phyloP scores from a whole-genome alignment of 2,888 invertebrate genomes.

The Sarcophaga subvicina region DNA sequence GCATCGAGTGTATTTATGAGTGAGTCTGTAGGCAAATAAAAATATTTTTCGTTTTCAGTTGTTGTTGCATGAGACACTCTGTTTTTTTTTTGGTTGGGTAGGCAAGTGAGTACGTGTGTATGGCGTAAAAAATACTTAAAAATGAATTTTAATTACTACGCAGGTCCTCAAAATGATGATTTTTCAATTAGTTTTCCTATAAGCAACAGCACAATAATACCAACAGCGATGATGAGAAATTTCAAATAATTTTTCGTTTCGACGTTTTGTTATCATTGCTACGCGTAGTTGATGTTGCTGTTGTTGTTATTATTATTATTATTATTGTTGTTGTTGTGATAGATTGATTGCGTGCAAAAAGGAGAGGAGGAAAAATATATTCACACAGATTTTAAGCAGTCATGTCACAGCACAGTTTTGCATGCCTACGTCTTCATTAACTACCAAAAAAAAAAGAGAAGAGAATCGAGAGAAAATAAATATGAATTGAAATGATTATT shows the following conservation, averaged over 20 bases:
- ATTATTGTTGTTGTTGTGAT: neutral
- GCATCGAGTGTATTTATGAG: neutral
- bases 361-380: neutral
- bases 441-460: neutral
- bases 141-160: slow-evolving; percentile 59
- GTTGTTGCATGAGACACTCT: neutral
- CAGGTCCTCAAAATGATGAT: slow-evolving; percentile 51
- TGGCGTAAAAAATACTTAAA: slow-evolving; percentile 22
- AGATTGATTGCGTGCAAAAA: slow-evolving; percentile 23
- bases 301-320: neutral
- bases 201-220: neutral
- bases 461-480: neutral
- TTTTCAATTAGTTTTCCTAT: slow-evolving; percentile 58
- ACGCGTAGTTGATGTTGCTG: too few relatives aligned
- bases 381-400: slow-evolving; percentile 19
- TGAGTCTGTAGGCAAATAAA: neutral
- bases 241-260: neutral
- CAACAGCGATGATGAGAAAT: neutral
- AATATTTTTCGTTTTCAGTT: slow-evolving; percentile 21
- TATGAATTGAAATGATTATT: slow-evolving; percentile 41
- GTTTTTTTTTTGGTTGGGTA: too few relatives aligned
- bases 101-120: neutral
- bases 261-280: too few relatives aligned
- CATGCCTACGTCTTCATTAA: slow-evolving; percentile 20
- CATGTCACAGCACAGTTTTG: slow-evolving; percentile 29